Evolutionary conservation across 2,888 invertebrate species (phyloP).

Genomic region (Geophilus truncorum): DNA sequence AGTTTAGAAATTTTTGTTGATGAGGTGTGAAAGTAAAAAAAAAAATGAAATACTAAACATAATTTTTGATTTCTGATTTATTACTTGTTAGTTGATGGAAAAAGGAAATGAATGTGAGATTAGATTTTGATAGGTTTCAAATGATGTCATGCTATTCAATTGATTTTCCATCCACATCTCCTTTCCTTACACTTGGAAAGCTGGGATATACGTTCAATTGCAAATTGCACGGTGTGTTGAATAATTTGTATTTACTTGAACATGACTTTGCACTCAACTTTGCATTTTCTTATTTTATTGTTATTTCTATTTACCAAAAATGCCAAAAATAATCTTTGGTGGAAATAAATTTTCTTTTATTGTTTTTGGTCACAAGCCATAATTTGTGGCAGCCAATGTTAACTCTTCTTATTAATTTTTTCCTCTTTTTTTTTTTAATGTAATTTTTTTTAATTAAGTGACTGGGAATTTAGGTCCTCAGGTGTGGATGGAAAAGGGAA

Average conservation of each 20-base stretch:
- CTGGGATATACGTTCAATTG: background rate
- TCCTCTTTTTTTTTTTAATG: background rate
- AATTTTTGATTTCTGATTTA: background rate
- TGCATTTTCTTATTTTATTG: background rate
- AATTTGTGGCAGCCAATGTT: background rate
- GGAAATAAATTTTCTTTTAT: background rate
- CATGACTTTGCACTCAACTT: background rate
- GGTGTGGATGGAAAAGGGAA: background rate
- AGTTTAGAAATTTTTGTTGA: no score
- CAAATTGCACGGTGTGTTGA: background rate
- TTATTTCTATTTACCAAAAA: background rate
- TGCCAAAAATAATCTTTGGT: background rate
- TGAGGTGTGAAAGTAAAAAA: no score
- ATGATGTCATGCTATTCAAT: background rate
- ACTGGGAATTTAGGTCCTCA: background rate
- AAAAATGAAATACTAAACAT: background rate
- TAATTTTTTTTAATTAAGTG: slow-evolving; percentile 10
- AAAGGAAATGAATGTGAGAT: background rate
- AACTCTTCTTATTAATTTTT: background rate
- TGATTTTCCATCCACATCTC: background rate
- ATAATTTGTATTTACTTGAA: background rate
- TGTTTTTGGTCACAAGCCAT: background rate
- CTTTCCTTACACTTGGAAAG: background rate
- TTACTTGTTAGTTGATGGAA: background rate
- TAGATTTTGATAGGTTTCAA: background rate